These are phyloP conservation scores for Meiosimyza decipiens DNA, from an alignment of 2,888 invertebrate species.

Conservation along the genomic window DNA sequence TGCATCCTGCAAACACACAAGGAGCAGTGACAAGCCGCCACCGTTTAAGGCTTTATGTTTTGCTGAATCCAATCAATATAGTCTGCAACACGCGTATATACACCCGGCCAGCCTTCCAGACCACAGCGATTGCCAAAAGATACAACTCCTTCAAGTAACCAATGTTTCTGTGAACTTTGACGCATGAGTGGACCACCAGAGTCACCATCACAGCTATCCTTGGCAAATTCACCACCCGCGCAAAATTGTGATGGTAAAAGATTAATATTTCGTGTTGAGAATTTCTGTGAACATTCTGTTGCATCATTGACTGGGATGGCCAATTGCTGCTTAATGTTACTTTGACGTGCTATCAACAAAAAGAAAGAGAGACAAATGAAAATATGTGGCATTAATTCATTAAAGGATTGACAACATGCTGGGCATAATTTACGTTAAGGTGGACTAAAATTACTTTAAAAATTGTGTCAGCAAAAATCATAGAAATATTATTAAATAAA, in stretches of 20 bases:
- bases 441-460: too few relatives aligned
- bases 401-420: not conserved
- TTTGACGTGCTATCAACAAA: conserved; percentile 53
- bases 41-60: conserved; percentile 63
- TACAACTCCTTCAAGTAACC: conserved; percentile 66
- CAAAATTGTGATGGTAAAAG: conserved; percentile 57
- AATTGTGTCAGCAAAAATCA: too few relatives aligned
- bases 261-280: conserved; percentile 50
- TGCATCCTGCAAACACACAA: too few relatives aligned
- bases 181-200: conserved; percentile 75
- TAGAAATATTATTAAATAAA: too few relatives aligned
- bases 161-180: conserved; percentile 54
- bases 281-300: conserved; percentile 66
- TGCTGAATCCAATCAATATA: conserved; percentile 76
- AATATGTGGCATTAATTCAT: not conserved
- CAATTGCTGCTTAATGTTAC: conserved; percentile 65
- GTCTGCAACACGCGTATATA: conserved; percentile 74
- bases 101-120: conserved; percentile 74
- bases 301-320: conserved; percentile 67
- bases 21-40: not conserved
- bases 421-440: too few relatives aligned
- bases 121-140: conserved; percentile 69
- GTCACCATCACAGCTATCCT: conserved; percentile 74
- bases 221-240: conserved; percentile 66
- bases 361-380: not conserved